Conservation (phyloP, 2,797 vertebrate species). For the Scolopax bukidnonensis region DNA sequence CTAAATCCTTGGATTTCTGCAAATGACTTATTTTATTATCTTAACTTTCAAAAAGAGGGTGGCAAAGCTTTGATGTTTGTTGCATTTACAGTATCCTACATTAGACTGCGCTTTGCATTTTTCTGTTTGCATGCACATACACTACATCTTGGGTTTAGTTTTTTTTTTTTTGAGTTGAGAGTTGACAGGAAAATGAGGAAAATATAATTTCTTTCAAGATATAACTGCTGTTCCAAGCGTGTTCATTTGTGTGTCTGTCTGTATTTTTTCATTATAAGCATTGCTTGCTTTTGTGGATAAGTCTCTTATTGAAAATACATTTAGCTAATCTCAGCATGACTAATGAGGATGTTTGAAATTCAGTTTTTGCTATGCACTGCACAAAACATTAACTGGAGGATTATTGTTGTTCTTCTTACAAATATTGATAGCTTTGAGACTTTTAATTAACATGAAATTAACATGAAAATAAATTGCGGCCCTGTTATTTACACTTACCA, state of each 20-base stretch:
- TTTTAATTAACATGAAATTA: background rate
- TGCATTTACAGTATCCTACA: background rate
- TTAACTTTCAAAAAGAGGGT: background rate
- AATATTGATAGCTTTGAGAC: background rate
- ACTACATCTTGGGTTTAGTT: background rate
- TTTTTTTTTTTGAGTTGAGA: background rate
- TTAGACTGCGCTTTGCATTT: background rate
- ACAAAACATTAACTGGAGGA: background rate
- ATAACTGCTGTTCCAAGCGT: background rate
- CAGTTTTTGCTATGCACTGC: background rate
- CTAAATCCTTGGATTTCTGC: constrained; percentile 1
- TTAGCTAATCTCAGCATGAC: constrained; percentile 4
- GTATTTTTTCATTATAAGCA: background rate
- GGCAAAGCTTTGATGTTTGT: background rate
- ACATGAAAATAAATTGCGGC: background rate
- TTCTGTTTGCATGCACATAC: background rate
- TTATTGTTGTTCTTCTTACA: background rate
- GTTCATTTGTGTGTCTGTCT: background rate
- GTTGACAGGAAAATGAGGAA: background rate
- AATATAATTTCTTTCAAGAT: background rate
- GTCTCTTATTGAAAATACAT: background rate
- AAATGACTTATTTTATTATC: background rate
- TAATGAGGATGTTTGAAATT: background rate
- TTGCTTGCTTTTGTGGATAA: constrained; percentile 22
- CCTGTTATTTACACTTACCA: background rate